phyloP scores from a whole-genome alignment of 2,113 vertebrate genomes.

The Argyrosomus japonicus region DNA sequence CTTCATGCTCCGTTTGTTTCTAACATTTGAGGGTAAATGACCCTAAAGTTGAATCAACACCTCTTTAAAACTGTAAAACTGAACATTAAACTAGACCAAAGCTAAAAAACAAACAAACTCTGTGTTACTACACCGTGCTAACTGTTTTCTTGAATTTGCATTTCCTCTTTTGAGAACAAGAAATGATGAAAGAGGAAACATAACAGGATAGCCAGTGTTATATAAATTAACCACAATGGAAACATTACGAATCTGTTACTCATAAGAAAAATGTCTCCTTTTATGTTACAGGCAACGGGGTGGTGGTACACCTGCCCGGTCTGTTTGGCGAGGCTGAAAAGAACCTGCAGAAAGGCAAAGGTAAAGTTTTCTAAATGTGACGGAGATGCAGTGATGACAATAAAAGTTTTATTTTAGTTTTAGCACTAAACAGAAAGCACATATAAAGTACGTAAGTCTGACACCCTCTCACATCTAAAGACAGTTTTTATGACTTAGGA shows the following conservation, averaged over 20 bases:
- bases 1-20: background rate
- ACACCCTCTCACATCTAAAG: too few species aligned
- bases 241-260: constrained; percentile 6
- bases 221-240: background rate
- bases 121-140: too few species aligned
- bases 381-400: background rate
- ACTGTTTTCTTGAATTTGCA: background rate
- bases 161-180: constrained; percentile 20
- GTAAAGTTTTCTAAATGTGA: constrained; percentile 50
- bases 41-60: background rate
- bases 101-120: background rate
- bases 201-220: background rate
- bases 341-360: constrained; percentile 85
- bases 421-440: background rate
- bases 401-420: background rate
- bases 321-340: constrained; percentile 88
- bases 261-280: background rate
- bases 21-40: background rate
- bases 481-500: too few species aligned
- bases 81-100: background rate
- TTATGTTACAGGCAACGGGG: constrained; percentile 83
- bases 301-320: constrained; percentile 87
- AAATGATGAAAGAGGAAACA: constrained; percentile 7
- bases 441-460: too few species aligned
- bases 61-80: background rate